phyloP scores from a whole-genome alignment of 2,797 vertebrate genomes.

The Botia almorhae region DNA sequence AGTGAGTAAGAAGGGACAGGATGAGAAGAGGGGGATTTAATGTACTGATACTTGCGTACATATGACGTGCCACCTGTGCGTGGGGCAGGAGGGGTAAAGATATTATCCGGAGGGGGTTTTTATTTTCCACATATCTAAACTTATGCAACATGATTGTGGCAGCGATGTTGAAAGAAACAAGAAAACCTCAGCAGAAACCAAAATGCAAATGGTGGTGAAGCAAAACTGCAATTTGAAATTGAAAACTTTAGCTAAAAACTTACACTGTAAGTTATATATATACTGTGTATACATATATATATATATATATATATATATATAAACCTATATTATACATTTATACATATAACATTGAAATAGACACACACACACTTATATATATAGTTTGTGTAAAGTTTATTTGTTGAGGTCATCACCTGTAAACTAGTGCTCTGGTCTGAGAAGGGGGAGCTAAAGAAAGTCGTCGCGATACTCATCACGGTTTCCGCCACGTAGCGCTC shows the following conservation, averaged over 20 bases:
- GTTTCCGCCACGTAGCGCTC: constrained; percentile 97
- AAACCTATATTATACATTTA: no score
- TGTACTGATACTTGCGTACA: constrained; percentile 76
- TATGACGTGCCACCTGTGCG: constrained; percentile 68
- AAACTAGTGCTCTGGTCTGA: constrained; percentile 98
- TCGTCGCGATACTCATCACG: constrained; percentile 98
- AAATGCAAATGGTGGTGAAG: background rate
- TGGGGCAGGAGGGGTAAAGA: constrained; percentile 39
- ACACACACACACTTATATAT: no score
- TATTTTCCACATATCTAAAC: background rate
- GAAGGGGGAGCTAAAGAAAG: constrained; percentile 99
- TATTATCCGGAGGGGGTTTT: constrained; percentile 19
- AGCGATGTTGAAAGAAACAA: constrained; percentile 12
- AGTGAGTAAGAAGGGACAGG: background rate
- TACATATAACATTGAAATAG: no score
- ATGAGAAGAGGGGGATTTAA: constrained; percentile 19
- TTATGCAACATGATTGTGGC: background rate
- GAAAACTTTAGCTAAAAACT: background rate
- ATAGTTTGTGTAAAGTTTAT: no score
- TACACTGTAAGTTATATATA: no score
- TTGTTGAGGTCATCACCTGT: constrained; percentile 82
- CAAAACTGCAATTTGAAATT: constrained; percentile 7
- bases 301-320: no score
- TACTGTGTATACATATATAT: no score
- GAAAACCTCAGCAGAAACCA: background rate